Percentiles rank a stretch among this genome's conserved stretches.
These are phyloP conservation scores for Atta texana DNA, from an alignment of 1,140 invertebrate species.

Conservation along the genomic window DNA sequence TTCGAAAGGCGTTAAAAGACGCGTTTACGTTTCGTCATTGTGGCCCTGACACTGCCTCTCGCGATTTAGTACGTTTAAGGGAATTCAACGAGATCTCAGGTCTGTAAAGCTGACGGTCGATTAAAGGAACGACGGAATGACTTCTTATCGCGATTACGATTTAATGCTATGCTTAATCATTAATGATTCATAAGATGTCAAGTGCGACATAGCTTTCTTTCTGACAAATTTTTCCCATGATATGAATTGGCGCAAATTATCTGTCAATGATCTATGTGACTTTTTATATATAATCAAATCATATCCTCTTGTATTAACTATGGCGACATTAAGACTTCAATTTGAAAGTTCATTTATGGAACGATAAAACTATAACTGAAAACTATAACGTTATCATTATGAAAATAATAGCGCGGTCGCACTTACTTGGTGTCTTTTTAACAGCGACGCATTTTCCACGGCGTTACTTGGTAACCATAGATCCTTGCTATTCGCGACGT, in stretches of 20 bases:
- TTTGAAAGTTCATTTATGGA: constrained; percentile 33
- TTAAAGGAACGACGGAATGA: background rate
- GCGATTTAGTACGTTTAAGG: constrained; percentile 61
- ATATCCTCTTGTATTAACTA: background rate
- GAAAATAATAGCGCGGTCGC: constrained; percentile 16
- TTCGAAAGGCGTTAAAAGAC: constrained; percentile 79
- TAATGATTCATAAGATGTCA: background rate
- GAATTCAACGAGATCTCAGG: constrained; percentile 32
- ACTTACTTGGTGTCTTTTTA: constrained; percentile 17
- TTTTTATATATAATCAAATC: background rate
- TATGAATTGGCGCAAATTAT: background rate
- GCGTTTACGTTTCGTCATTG: constrained; percentile 75
- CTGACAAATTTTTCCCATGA: background rate
- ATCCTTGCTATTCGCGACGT: constrained; percentile 31
- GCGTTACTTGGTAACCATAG: constrained; percentile 4
- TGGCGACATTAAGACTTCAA: constrained; percentile 4
- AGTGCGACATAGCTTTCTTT: background rate
- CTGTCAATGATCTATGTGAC: background rate
- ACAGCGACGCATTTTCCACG: constrained; percentile 18
- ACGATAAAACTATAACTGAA: background rate
- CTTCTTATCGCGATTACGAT: background rate
- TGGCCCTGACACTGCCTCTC: constrained; percentile 41
- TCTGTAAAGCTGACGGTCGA: background rate
- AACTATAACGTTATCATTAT: constrained; percentile 40
- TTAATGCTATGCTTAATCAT: background rate